These are phyloP conservation scores for Pempheris klunzingeri DNA, from an alignment of 2,797 vertebrate species.

Conservation along the genomic window DNA sequence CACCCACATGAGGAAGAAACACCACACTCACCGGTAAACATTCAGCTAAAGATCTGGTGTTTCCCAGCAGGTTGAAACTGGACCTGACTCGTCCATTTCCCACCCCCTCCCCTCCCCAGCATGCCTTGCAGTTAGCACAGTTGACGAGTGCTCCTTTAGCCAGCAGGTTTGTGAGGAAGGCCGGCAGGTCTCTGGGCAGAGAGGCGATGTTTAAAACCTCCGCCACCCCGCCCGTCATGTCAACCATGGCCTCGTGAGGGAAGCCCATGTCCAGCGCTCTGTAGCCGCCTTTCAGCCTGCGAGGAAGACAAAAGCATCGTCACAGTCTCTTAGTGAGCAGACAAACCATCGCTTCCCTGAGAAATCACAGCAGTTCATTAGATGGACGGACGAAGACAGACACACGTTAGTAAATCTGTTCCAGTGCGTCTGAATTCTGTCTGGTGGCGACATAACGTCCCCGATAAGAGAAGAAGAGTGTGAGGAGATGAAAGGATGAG, in stretches of 20 bases:
- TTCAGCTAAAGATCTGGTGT: neutral
- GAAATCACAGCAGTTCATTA: neutral
- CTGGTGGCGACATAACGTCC: neutral
- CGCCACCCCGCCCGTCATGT: constrained; percentile 85
- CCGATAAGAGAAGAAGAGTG: neutral
- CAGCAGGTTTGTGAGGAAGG: constrained; percentile 73
- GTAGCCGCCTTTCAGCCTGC: constrained; percentile 87
- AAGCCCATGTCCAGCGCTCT: constrained; percentile 85
- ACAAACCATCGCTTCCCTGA: neutral
- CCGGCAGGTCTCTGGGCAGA: constrained; percentile 62
- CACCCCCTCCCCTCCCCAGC: fast-evolving
- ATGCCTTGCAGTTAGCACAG: constrained; percentile 83
- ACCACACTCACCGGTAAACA: neutral
- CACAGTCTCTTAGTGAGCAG: neutral
- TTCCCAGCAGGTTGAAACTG: constrained; percentile 2
- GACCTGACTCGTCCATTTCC: neutral
- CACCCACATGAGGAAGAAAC: constrained; percentile 28
- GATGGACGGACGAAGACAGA: neutral
- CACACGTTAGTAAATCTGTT: neutral
- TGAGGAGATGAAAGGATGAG: neutral
- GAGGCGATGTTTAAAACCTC: constrained; percentile 70
- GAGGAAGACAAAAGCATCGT: neutral
- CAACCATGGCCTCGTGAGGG: constrained; percentile 88
- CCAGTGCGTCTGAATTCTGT: neutral
- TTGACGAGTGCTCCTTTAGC: constrained; percentile 84